A percentile compares a stretch with the other conserved stretches of the same genome.
phyloP scores from a whole-genome alignment of 1,140 invertebrate species.

The Orchestia grillus region DNA sequence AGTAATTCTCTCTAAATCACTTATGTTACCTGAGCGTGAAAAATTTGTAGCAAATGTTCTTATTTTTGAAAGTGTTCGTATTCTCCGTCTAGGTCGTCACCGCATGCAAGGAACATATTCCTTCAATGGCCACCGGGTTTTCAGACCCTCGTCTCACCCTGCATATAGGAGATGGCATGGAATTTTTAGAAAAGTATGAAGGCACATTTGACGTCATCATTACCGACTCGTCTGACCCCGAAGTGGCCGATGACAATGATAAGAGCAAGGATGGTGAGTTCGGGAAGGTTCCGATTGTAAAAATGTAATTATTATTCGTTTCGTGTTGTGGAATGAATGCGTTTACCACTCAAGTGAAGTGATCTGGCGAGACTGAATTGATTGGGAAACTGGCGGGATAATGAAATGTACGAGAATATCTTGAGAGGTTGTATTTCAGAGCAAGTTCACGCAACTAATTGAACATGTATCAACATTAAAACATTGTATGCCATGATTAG shows the following conservation, averaged over 20 bases:
- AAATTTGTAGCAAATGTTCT: background rate
- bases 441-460: too few relatives aligned
- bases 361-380: too few relatives aligned
- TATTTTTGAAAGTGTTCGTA: background rate
- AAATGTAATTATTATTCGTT: too few relatives aligned
- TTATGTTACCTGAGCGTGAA: background rate
- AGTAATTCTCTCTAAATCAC: background rate
- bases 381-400: too few relatives aligned
- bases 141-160: slow-evolving; percentile 85
- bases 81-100: slow-evolving; percentile 81
- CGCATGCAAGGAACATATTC: slow-evolving; percentile 90
- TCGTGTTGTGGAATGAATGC: too few relatives aligned
- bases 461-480: too few relatives aligned
- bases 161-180: slow-evolving; percentile 92
- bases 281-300: too few relatives aligned
- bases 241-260: slow-evolving; percentile 73
- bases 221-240: slow-evolving; percentile 96
- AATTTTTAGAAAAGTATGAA: slow-evolving; percentile 90
- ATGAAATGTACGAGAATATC: too few relatives aligned
- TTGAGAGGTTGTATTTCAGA: too few relatives aligned
- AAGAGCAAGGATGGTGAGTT: slow-evolving; percentile 56
- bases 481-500: too few relatives aligned
- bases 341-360: too few relatives aligned
- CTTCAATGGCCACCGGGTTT: slow-evolving; percentile 90
- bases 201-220: slow-evolving; percentile 97